A percentile compares a stretch with the other conserved stretches of the same genome.
These are phyloP conservation scores for Panulirus ornatus DNA, from an alignment of 1,140 invertebrate species.

Conservation along the genomic window DNA sequence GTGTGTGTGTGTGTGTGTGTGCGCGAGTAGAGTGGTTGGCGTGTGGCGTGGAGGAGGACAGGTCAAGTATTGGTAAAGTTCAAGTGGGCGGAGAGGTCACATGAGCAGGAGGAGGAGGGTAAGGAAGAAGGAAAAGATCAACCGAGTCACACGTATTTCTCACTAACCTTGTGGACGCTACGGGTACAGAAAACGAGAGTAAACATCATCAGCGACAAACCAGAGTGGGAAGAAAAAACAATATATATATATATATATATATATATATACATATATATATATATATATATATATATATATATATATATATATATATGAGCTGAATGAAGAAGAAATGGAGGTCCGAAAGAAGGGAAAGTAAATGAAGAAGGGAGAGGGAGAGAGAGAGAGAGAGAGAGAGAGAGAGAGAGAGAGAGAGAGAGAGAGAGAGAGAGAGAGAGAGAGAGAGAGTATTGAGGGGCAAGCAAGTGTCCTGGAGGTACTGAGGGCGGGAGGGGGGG, in stretches of 20 bases:
- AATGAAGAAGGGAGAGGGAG: neutral
- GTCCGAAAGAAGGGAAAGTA: neutral
- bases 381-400: neutral
- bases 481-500: neutral
- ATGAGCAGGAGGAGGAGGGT: neutral
- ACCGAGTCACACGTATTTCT: too few species aligned
- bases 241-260: too few species aligned
- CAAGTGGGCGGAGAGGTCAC: neutral
- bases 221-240: too few species aligned
- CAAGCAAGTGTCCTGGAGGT: neutral
- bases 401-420: slow-evolving; percentile 13
- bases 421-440: slow-evolving; percentile 7
- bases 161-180: too few species aligned
- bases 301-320: neutral
- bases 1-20: too few species aligned
- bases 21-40: too few species aligned
- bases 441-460: neutral
- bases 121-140: neutral
- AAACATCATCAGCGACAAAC: too few species aligned
- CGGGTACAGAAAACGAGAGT: neutral
- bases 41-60: too few species aligned
- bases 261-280: too few species aligned
- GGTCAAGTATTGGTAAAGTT: too few species aligned
- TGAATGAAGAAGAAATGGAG: neutral
- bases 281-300: too few species aligned